Conservation (phyloP, 2,797 vertebrate species). For the Trematomus bernacchii region DNA sequence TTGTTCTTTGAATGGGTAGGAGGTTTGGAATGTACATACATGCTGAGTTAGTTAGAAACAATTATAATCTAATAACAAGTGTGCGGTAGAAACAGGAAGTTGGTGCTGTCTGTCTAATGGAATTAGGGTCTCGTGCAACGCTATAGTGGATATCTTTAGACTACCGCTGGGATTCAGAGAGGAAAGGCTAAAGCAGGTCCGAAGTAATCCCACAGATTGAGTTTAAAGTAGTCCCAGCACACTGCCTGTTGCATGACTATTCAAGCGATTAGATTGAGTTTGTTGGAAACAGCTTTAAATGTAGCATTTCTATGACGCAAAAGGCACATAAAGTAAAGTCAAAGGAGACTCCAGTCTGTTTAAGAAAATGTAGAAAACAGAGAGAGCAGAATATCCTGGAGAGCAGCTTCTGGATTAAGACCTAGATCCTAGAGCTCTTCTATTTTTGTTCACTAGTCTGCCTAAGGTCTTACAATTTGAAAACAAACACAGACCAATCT, state of each 20-base stretch:
- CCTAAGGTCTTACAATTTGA: not conserved
- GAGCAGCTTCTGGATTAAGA: constrained; percentile 46
- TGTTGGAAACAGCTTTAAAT: constrained; percentile 14
- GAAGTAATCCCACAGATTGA: constrained; percentile 78
- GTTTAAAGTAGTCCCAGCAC: constrained; percentile 60
- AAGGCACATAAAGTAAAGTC: not conserved
- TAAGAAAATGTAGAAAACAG: not conserved
- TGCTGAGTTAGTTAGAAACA: not conserved
- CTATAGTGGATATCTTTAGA: constrained; percentile 75
- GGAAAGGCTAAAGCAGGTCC: constrained; percentile 65
- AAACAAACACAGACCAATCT: not conserved
- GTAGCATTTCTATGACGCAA: constrained; percentile 8
- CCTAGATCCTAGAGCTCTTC: constrained; percentile 13
- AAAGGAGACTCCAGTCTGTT: not conserved
- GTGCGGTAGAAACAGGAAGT: constrained; percentile 34
- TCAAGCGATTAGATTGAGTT: constrained; percentile 38
- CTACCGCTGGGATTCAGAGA: constrained; percentile 50
- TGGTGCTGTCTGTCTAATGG: constrained; percentile 44
- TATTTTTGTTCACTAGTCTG: constrained; percentile 1
- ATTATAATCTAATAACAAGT: not conserved
- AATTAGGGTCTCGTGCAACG: constrained; percentile 62
- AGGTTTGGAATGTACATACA: not conserved
- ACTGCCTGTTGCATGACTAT: constrained; percentile 28
- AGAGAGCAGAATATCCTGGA: constrained; percentile 28
- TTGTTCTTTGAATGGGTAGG: not conserved